Conservation (phyloP, 1,140 invertebrate genomes). For the Anastrepha obliqua region DNA sequence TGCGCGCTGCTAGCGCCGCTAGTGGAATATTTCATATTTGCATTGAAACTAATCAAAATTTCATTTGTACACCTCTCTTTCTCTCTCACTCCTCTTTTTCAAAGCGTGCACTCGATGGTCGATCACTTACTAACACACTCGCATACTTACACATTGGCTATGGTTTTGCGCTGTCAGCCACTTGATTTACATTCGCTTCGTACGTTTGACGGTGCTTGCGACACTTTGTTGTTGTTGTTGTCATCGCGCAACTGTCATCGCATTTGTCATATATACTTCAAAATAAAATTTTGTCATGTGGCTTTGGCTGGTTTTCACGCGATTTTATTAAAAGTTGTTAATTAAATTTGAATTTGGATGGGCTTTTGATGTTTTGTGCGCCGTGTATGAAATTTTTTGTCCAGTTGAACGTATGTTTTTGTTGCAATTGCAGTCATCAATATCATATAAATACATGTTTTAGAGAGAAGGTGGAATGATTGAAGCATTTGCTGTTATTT, state of each 20-base stretch:
- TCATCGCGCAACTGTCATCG: conserved; percentile 37
- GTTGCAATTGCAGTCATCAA: too few relatives aligned
- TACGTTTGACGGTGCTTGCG: not conserved
- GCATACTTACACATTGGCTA: not conserved
- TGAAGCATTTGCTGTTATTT: too few relatives aligned
- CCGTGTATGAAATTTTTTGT: not conserved
- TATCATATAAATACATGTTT: too few relatives aligned
- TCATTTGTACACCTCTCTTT: conserved; percentile 14
- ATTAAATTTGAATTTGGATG: conserved; percentile 49
- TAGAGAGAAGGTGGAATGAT: too few relatives aligned
- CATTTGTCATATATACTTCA: conserved; percentile 27
- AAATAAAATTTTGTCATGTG: not conserved
- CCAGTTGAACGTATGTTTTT: not conserved
- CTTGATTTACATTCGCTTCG: not conserved
- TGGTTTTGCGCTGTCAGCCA: not conserved
- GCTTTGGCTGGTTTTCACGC: conserved; percentile 12
- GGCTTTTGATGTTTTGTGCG: conserved; percentile 37
- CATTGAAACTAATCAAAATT: conserved; percentile 42
- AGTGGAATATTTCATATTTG: conserved; percentile 4
- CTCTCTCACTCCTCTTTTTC: not conserved
- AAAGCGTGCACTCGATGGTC: not conserved
- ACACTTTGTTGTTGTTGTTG: not conserved
- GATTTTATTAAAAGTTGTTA: conserved; percentile 36
- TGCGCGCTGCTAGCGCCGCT: not conserved
- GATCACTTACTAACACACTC: not conserved